These are phyloP conservation scores for Leptopilina clavipes DNA, from an alignment of 1,140 invertebrate species.

Conservation along the genomic window DNA sequence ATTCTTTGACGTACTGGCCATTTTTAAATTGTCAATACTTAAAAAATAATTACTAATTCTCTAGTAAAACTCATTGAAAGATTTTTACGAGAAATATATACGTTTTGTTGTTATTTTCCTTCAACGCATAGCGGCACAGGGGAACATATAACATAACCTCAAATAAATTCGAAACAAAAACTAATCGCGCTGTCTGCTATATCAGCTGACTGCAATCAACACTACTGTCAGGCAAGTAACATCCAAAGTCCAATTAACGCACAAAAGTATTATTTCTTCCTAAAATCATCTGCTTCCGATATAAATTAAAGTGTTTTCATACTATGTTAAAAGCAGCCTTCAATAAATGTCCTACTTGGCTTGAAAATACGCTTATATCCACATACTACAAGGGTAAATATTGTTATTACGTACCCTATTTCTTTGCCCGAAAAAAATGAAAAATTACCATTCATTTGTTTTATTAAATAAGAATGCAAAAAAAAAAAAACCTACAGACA, in stretches of 20 bases:
- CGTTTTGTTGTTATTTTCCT: too few species aligned
- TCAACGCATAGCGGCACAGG: background rate
- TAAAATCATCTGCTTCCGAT: background rate
- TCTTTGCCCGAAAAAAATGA: conserved; percentile 22
- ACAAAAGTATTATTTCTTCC: background rate
- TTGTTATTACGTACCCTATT: background rate
- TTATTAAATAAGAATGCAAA: too few species aligned
- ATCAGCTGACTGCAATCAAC: conserved; percentile 15
- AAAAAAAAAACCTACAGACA: too few species aligned
- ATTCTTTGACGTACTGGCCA: too few species aligned
- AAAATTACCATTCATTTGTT: too few species aligned
- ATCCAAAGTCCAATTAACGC: background rate
- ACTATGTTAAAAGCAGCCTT: conserved; percentile 57
- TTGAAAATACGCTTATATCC: conserved; percentile 72
- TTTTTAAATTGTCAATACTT: too few species aligned
- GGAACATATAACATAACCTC: background rate
- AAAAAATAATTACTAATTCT: too few species aligned
- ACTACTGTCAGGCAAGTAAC: background rate
- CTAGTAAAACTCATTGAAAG: too few species aligned
- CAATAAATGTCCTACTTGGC: conserved; percentile 58
- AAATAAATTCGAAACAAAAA: background rate
- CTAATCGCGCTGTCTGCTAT: background rate
- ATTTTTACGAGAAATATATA: too few species aligned
- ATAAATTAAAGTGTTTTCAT: conserved; percentile 24
- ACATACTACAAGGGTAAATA: conserved; percentile 78